Conservation (phyloP, 1,140 invertebrate genomes). For the Drosophila pachea region DNA sequence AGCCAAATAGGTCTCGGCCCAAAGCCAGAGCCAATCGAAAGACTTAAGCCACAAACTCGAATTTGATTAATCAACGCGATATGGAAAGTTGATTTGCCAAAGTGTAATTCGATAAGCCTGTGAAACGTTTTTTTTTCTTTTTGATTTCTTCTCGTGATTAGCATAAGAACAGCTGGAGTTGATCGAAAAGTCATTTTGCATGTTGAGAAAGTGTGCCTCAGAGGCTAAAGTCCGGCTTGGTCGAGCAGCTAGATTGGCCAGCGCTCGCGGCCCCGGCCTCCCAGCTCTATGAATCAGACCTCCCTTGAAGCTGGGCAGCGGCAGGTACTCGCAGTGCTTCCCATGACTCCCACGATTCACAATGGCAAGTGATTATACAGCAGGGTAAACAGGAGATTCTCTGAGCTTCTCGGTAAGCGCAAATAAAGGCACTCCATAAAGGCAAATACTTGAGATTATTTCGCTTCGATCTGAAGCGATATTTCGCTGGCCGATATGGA, state of each 20-base stretch:
- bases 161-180: not conserved
- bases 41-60: conserved; percentile 36
- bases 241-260: too few relatives aligned
- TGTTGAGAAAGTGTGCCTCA: not conserved
- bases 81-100: not conserved
- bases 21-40: not conserved
- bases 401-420: not conserved
- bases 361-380: too few relatives aligned
- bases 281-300: too few relatives aligned
- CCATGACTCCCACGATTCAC: too few relatives aligned
- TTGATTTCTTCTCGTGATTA: not conserved
- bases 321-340: too few relatives aligned
- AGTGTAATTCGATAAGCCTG: conserved; percentile 1
- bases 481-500: conserved; percentile 34
- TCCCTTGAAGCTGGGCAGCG: too few relatives aligned
- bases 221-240: too few relatives aligned
- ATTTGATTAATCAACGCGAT: not conserved
- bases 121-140: not conserved
- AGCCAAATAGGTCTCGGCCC: conserved; percentile 11
- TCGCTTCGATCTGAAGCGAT: conserved; percentile 5
- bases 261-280: too few relatives aligned
- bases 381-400: not conserved
- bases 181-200: not conserved
- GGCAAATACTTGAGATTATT: conserved; percentile 7
- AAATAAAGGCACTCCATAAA: conserved; percentile 6